phyloP scores from a whole-genome alignment of 2,113 vertebrate genomes.

The Setophaga petechia region DNA sequence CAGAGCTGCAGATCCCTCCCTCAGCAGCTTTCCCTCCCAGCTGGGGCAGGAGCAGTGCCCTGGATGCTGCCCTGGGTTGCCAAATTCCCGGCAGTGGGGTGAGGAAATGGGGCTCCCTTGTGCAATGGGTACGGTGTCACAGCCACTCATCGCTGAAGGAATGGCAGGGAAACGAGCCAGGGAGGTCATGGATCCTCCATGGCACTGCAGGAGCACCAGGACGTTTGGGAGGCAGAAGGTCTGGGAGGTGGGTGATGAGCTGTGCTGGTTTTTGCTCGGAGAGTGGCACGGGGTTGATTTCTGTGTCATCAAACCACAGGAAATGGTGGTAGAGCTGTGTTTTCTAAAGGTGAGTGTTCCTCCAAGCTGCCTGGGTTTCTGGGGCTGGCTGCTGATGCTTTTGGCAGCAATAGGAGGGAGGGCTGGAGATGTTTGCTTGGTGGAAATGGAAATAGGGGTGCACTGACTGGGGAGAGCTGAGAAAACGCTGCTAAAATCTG shows the following conservation, averaged over 20 bases:
- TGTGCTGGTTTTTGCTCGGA: neutral
- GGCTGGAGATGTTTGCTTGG: neutral
- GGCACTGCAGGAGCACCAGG: neutral
- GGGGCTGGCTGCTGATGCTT: neutral
- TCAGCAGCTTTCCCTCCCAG: neutral
- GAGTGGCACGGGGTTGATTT: fast-evolving
- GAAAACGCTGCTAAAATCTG: neutral
- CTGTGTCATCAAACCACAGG: neutral
- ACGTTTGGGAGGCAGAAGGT: neutral
- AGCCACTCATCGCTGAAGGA: neutral
- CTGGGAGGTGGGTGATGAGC: neutral
- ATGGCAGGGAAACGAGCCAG: neutral
- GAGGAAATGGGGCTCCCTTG: neutral
- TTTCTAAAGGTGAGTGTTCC: neutral
- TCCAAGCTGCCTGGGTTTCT: neutral
- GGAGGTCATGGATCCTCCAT: neutral
- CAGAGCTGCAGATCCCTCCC: neutral
- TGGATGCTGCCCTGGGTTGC: neutral
- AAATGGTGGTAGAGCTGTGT: neutral
- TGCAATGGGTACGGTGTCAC: neutral
- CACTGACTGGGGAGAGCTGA: neutral
- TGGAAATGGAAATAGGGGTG: neutral
- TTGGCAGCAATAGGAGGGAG: neutral
- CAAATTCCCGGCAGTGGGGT: neutral
- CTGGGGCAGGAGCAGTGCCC: neutral